phyloP scores from a whole-genome alignment of 2,113 vertebrate species.

The Mobula hypostoma region DNA sequence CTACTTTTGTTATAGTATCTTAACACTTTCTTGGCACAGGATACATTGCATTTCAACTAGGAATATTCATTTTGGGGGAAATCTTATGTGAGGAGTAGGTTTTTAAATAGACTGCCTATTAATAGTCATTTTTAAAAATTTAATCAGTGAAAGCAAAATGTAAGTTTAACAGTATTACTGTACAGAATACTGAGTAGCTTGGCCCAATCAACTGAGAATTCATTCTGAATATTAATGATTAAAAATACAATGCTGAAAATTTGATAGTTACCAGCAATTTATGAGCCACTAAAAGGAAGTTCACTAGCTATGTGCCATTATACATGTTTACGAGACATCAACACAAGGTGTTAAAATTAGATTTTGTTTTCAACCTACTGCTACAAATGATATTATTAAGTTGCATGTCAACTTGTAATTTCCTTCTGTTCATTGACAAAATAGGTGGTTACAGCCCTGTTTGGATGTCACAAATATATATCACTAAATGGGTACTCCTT shows the following conservation, averaged over 20 bases:
- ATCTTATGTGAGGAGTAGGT: background rate
- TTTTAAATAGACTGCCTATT: background rate
- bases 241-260: background rate
- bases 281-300: background rate
- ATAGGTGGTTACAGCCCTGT: background rate
- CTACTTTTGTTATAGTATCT: constrained; percentile 20
- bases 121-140: background rate
- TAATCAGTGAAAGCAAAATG: background rate
- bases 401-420: background rate
- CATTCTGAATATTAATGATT: background rate
- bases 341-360: background rate
- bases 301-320: background rate
- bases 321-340: background rate
- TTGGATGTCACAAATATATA: background rate
- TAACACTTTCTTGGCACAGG: background rate
- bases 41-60: background rate
- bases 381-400: background rate
- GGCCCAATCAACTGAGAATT: background rate
- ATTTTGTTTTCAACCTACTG: background rate
- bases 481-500: background rate
- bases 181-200: background rate
- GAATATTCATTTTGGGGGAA: background rate
- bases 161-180: background rate
- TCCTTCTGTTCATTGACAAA: background rate
- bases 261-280: background rate